Conservation (phyloP, 1,140 invertebrate genomes). For the Euschistus heros region DNA sequence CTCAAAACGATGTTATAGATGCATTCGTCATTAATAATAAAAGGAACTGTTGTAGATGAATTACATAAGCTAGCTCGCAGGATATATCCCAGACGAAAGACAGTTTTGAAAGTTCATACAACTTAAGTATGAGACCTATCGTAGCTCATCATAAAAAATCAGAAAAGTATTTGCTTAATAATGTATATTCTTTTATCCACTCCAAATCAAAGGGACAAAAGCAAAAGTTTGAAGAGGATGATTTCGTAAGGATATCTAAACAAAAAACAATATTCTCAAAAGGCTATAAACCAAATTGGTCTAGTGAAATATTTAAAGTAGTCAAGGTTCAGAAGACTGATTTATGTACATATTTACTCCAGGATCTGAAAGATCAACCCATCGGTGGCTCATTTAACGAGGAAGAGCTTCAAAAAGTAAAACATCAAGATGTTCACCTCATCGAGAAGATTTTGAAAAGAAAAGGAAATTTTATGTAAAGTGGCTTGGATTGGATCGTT, state of each 20-base stretch:
- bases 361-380: neutral
- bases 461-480: neutral
- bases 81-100: conserved; percentile 24
- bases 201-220: conserved; percentile 26
- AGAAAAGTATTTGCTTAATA: conserved; percentile 26
- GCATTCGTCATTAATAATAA: too few relatives aligned
- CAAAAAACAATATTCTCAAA: conserved; percentile 31
- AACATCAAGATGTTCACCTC: neutral
- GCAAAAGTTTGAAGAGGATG: conserved; percentile 32
- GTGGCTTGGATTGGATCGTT: conserved; percentile 6
- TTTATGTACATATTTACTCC: neutral
- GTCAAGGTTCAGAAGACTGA: neutral
- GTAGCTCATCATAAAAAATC: conserved; percentile 23
- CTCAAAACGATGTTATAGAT: too few relatives aligned
- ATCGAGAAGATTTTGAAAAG: conserved; percentile 18
- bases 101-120: conserved; percentile 30
- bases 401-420: conserved; percentile 17
- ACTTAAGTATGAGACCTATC: conserved; percentile 33
- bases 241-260: conserved; percentile 32
- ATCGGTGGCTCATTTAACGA: conserved; percentile 16
- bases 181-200: conserved; percentile 27
- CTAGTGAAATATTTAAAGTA: conserved; percentile 26
- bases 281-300: conserved; percentile 32
- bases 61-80: conserved; percentile 27
- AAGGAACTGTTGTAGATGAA: conserved; percentile 20